Evolutionary conservation across 2,113 vertebrate species (phyloP).

Genomic region (Rhadina sibilatrix): DNA sequence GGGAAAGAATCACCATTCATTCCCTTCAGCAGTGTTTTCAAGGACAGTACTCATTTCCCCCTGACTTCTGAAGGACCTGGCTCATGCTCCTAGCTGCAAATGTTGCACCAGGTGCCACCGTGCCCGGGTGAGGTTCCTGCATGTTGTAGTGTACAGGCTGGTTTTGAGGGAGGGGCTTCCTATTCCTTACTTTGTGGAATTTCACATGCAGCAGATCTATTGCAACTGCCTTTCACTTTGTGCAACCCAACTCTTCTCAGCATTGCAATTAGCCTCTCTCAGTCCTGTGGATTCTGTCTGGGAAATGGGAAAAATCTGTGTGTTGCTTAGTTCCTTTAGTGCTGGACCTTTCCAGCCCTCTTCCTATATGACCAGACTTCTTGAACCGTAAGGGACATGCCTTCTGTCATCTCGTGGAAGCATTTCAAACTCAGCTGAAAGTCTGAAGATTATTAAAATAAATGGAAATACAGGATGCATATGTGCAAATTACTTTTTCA

Average conservation of each 20-base stretch:
- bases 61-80: neutral
- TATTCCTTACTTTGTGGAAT: neutral
- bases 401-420: neutral
- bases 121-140: neutral
- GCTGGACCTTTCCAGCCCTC: neutral
- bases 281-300: neutral
- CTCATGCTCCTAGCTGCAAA: neutral
- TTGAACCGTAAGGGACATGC: neutral
- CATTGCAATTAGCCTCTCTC: neutral
- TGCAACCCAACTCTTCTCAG: neutral
- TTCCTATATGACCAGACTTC: neutral
- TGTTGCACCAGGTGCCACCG: fast-evolving
- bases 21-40: neutral
- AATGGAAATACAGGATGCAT: neutral
- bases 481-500: neutral
- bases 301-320: neutral
- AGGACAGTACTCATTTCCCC: neutral
- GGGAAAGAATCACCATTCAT: neutral
- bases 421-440: neutral
- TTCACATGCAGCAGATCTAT: neutral
- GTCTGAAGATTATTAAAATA: neutral
- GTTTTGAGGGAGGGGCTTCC: neutral
- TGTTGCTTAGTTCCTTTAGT: neutral
- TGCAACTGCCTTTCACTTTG: neutral
- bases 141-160: fast-evolving